phyloP scores from a whole-genome alignment of 2,888 invertebrate species.

The Uloborus plumipes region DNA sequence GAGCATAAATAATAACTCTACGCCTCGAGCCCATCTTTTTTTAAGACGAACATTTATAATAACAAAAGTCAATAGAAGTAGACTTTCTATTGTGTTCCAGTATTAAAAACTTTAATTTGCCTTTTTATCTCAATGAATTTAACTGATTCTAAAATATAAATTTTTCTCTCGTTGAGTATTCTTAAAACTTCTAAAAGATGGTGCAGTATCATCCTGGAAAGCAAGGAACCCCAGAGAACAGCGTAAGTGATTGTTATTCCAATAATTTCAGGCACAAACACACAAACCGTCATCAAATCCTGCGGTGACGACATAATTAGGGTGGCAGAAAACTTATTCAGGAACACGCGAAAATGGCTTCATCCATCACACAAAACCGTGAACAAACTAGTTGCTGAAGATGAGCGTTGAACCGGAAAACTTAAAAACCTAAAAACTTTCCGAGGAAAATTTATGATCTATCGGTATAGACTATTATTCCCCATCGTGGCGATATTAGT shows the following conservation, averaged over 20 bases:
- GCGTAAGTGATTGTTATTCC: no score
- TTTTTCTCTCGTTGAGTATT: no score
- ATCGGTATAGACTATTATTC: slow-evolving; percentile 24
- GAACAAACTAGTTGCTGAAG: slow-evolving; percentile 34
- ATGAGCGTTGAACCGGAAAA: slow-evolving; percentile 13
- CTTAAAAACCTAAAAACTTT: slow-evolving; percentile 11
- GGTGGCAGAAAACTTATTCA: slow-evolving; percentile 33
- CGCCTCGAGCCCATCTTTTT: neutral
- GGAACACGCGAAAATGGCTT: slow-evolving; percentile 3
- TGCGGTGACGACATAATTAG: slow-evolving; percentile 21
- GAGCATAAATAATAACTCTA: no score
- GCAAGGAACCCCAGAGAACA: no score
- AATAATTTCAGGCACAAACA: no score
- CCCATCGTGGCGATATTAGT: slow-evolving; percentile 35
- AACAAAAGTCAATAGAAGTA: neutral
- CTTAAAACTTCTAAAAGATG: no score
- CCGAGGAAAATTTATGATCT: slow-evolving; percentile 36
- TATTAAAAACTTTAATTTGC: neutral
- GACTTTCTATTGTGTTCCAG: neutral
- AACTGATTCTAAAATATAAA: no score
- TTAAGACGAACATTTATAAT: neutral
- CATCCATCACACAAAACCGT: slow-evolving; percentile 13
- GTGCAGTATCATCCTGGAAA: no score
- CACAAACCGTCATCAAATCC: neutral
- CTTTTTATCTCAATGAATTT: no score